Evolutionary conservation across 2,113 vertebrate species (phyloP), one percentile per base, ranked within the genome.

Genomic region (Seriola quinqueradiata): DNA sequence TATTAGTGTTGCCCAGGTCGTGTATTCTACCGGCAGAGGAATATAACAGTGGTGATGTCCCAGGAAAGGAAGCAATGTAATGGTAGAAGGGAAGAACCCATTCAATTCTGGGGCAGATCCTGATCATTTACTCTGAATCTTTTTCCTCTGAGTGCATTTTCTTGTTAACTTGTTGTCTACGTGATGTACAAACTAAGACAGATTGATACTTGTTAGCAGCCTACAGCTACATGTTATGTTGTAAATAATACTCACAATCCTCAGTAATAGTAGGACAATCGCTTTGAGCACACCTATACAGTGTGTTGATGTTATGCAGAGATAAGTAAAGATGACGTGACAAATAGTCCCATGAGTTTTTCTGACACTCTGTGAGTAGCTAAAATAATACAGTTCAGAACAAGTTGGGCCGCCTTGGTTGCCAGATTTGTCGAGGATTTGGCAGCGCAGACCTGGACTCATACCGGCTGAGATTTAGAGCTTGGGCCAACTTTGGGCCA

Each of bases 1-100:
- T 82, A 86, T 67, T 38, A 16, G 12, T 13, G 8, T 14, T 60
- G 50, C 38, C 32, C 63, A 38, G 61, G 50, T 74, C 21, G 60
- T 14, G 19, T 83, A 44, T 10, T 52, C 48, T 8, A 16, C 57
- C 38, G 2, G 21, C 17, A 36, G 52, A 65, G 34, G 34, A 59
- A 64, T 58, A 54, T 19, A 42, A 23, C 57, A 25, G 17, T 38
- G 61, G 48, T 7, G 70, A 25, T 11, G 11, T 58, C 80, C 23
- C 67, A 0, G 25, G 66, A 48, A 34, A 65, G 59, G 59, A n/a
- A 67, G 40, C 46, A 25, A 44, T 55, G 12, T 1, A 61, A 23
- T 2, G 44, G 9, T 21, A 61, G 28, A 28, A 28, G 28, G 28
- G 28, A 36, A 36, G 34, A 36, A 36, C 4, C 34, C 34, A 5